phyloP scores from a whole-genome alignment of 2,797 vertebrate genomes.

The Pitangus sulphuratus region DNA sequence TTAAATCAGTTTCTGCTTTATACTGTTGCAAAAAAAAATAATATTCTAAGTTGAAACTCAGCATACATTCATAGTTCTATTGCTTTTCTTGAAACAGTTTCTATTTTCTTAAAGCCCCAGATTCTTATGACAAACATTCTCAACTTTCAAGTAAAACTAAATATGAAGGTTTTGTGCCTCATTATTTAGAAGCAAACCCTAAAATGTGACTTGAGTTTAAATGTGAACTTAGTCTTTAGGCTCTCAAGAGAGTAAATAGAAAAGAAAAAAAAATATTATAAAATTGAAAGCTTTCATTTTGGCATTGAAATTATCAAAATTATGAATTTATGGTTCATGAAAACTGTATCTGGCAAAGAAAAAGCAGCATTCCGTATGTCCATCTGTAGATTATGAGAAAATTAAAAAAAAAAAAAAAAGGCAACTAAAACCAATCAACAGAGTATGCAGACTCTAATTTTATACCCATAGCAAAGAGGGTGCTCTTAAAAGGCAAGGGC shows the following conservation, averaged over 20 bases:
- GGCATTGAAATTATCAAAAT: not conserved
- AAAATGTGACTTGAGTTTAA: not conserved
- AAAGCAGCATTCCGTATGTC: not conserved
- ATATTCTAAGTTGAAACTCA: not conserved
- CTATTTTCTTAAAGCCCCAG: conserved; percentile 19
- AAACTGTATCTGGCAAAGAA: not conserved
- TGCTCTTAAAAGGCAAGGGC: not conserved
- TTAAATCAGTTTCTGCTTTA: not conserved
- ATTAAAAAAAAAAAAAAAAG: not conserved
- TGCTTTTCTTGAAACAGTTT: conserved; percentile 3
- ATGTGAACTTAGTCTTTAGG: not conserved
- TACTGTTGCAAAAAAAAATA: conserved; percentile 11
- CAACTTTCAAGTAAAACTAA: conserved; percentile 28
- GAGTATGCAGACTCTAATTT: not conserved
- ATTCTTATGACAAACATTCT: not conserved
- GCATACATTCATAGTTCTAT: not conserved
- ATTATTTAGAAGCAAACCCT: not conserved
- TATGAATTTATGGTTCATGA: not conserved
- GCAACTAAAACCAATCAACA: not conserved
- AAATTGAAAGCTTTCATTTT: not conserved
- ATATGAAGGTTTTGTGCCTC: not conserved
- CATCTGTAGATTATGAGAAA: not conserved
- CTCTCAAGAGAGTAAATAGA: not conserved
- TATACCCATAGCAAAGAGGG: not conserved
- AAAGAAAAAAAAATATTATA: not conserved